Evolutionary conservation across 2,888 invertebrate genomes (phyloP).

Genomic region (Leucophora obtusa): DNA sequence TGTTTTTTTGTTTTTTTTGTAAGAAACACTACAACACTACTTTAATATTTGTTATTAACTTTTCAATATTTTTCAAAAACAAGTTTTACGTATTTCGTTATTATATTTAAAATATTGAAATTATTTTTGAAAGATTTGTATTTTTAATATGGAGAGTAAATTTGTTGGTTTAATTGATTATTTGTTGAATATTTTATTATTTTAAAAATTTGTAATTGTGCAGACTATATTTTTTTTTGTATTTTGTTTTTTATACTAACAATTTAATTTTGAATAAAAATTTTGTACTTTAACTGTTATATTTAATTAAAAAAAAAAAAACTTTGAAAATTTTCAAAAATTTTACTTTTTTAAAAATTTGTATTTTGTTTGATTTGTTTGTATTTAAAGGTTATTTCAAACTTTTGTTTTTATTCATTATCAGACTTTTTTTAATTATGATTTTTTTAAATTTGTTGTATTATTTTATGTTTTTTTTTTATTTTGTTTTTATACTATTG

Average conservation of each 20-base stretch:
- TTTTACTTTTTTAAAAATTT: constrained; percentile 55
- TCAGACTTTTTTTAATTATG: constrained; percentile 64
- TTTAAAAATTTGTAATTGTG: constrained; percentile 70
- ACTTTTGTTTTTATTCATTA: constrained; percentile 60
- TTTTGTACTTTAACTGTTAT: constrained; percentile 60
- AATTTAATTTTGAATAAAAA: constrained; percentile 67
- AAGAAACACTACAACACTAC: constrained; percentile 29
- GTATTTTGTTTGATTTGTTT: constrained; percentile 33
- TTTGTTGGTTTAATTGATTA: constrained; percentile 63
- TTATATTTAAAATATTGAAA: background rate
- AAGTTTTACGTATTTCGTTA: constrained; percentile 57
- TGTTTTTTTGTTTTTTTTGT: constrained; percentile 11
- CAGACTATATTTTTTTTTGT: constrained; percentile 63
- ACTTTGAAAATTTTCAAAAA: constrained; percentile 53
- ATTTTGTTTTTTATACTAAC: constrained; percentile 52
- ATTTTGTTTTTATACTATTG: constrained; percentile 66
- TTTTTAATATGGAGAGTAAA: constrained; percentile 57
- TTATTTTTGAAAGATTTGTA: constrained; percentile 38
- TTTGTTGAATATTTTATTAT: constrained; percentile 62
- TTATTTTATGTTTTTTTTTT: constrained; percentile 61
- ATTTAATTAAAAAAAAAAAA: constrained; percentile 60
- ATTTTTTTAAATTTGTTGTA: constrained; percentile 16
- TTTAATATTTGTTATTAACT: constrained; percentile 32
- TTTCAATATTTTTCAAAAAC: constrained; percentile 24
- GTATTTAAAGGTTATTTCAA: constrained; percentile 25